Conservation (phyloP, 2,888 invertebrate species). For the Ceriagrion tenellum region DNA sequence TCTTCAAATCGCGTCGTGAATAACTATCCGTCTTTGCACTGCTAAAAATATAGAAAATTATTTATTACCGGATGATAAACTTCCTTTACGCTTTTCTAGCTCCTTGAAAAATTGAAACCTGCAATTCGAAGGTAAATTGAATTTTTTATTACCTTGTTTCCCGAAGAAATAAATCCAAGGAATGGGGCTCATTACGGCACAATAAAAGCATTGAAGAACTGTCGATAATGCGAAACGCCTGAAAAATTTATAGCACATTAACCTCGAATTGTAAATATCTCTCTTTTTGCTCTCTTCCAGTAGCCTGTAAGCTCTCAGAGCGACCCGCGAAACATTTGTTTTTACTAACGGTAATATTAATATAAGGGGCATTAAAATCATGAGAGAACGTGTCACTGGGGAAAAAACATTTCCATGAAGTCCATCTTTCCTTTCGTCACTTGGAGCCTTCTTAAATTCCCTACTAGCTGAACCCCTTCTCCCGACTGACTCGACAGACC, state of each 20-base stretch:
- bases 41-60: not conserved
- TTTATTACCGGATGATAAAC: not conserved
- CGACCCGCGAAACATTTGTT: not conserved
- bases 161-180: not conserved
- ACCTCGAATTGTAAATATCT: not conserved
- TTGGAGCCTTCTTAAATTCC: constrained; percentile 29
- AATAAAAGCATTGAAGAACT: not conserved
- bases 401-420: not conserved
- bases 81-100: no score
- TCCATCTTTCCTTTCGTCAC: not conserved
- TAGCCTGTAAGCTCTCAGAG: not conserved
- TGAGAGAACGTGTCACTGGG: not conserved
- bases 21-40: not conserved
- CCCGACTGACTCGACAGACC: no score
- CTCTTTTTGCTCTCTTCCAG: not conserved
- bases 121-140: not conserved
- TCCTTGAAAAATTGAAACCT: no score
- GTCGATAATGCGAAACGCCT: not conserved
- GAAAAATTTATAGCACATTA: not conserved
- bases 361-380: not conserved
- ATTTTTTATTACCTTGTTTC: not conserved
- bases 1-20: not conserved
- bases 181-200: not conserved
- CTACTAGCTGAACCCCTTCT: not conserved
- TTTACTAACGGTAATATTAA: not conserved